These are phyloP conservation scores for Ormyrus rosae DNA, from an alignment of 2,888 invertebrate genomes.

Conservation along the genomic window DNA sequence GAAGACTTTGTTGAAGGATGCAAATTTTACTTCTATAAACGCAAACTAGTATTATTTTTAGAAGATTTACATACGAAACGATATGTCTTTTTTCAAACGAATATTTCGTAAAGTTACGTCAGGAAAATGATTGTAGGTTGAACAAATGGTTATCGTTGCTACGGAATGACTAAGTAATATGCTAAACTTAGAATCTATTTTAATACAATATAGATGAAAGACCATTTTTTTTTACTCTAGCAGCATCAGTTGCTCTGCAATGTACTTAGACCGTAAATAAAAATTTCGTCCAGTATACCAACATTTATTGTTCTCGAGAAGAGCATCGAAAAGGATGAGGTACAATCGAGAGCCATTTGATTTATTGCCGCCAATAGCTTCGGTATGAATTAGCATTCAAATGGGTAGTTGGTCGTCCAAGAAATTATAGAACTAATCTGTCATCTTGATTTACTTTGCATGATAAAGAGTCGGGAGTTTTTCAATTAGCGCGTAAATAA, in stretches of 20 bases:
- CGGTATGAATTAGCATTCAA: conserved; percentile 27
- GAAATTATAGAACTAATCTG: conserved; percentile 23
- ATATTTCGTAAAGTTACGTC: background rate
- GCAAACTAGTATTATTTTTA: background rate
- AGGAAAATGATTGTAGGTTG: background rate
- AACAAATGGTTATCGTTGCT: background rate
- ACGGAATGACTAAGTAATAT: background rate
- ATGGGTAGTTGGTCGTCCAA: conserved; percentile 1
- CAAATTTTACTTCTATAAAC: too few relatives aligned
- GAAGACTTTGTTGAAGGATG: too few relatives aligned
- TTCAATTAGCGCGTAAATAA: conserved; percentile 1
- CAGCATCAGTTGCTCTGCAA: too few relatives aligned
- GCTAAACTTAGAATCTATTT: too few relatives aligned
- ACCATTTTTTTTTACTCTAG: too few relatives aligned
- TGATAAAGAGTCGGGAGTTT: conserved; percentile 14
- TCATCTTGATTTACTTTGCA: conserved; percentile 24
- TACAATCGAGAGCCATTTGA: conserved; percentile 9
- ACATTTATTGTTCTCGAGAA: too few relatives aligned
- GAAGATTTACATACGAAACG: conserved; percentile 5
- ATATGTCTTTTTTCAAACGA: background rate
- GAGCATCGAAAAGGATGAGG: background rate
- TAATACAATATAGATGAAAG: too few relatives aligned
- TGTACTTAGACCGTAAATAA: too few relatives aligned
- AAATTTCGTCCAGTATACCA: too few relatives aligned
- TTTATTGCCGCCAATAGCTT: conserved; percentile 1